Conservation (phyloP, 2,797 vertebrate species). For the Florisuga fusca region DNA sequence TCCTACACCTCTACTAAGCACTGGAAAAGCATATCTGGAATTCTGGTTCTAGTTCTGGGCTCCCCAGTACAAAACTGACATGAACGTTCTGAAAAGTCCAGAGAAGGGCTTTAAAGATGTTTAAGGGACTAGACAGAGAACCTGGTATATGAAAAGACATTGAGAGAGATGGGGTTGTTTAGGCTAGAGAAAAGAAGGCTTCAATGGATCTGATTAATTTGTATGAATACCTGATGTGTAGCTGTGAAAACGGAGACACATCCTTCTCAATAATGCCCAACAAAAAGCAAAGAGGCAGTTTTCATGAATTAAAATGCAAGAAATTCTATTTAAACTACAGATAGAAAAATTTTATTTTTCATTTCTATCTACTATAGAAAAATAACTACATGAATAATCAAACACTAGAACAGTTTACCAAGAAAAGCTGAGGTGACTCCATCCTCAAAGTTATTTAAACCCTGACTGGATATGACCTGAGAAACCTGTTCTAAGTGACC, state of each 20-base stretch:
- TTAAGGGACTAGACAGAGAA: neutral
- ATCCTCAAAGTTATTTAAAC: neutral
- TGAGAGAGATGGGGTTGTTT: neutral
- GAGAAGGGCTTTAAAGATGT: neutral
- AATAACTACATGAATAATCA: neutral
- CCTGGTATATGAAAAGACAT: neutral
- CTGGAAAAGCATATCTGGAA: neutral
- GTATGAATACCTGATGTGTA: neutral
- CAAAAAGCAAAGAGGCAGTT: neutral
- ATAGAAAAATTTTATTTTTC: no score
- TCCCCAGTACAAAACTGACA: neutral
- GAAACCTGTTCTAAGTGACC: neutral
- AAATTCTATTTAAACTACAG: neutral
- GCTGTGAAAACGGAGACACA: neutral
- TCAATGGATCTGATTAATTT: rapidly evolving
- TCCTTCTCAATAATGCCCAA: neutral
- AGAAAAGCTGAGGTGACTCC: neutral
- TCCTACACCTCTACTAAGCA: neutral
- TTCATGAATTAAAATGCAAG: neutral
- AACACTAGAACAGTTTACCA: neutral
- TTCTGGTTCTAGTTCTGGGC: neutral
- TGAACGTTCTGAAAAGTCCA: neutral
- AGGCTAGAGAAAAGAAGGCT: neutral
- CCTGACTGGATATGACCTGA: neutral
- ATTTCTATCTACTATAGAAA: no score